Evolutionary conservation across 2,888 invertebrate genomes (phyloP).

Genomic region (Lathronympha strigana): DNA sequence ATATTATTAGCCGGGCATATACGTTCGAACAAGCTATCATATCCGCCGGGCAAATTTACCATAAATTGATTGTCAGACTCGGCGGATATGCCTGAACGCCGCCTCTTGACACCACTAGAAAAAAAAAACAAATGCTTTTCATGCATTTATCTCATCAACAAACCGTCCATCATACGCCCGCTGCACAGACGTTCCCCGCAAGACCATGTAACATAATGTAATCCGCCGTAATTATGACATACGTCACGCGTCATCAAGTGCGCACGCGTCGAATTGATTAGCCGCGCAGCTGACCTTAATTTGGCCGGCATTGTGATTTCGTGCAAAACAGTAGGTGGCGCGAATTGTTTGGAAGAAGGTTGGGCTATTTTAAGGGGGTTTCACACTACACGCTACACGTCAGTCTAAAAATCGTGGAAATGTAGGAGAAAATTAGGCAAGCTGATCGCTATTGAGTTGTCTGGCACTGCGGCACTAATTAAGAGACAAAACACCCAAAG

Average conservation of each 20-base stretch:
- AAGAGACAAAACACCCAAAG: too few species aligned
- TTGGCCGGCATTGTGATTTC: conserved; percentile 21
- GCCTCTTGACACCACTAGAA: too few species aligned
- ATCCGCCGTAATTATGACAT: conserved; percentile 22
- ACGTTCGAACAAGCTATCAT: too few species aligned
- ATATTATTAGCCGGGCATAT: too few species aligned
- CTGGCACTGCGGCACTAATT: too few species aligned
- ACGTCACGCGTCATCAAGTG: conserved; percentile 23
- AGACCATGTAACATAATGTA: neutral
- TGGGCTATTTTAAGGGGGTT: neutral
- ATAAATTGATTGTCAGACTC: too few species aligned
- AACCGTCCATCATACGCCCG: neutral
- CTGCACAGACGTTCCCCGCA: neutral
- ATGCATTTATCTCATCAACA: neutral
- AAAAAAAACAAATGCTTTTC: too few species aligned
- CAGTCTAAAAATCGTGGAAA: too few species aligned
- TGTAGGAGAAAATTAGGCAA: too few species aligned
- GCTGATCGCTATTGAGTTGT: too few species aligned
- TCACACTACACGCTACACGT: neutral
- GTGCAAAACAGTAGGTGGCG: conserved; percentile 21
- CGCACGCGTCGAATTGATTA: conserved; percentile 29
- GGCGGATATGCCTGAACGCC: too few species aligned
- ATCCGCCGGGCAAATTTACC: too few species aligned
- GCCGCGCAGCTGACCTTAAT: conserved; percentile 21
- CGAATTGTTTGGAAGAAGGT: conserved; percentile 9